Base-by-base conservation (phyloP, 1,140 invertebrate species). In the Nasonia giraulti region DNA sequence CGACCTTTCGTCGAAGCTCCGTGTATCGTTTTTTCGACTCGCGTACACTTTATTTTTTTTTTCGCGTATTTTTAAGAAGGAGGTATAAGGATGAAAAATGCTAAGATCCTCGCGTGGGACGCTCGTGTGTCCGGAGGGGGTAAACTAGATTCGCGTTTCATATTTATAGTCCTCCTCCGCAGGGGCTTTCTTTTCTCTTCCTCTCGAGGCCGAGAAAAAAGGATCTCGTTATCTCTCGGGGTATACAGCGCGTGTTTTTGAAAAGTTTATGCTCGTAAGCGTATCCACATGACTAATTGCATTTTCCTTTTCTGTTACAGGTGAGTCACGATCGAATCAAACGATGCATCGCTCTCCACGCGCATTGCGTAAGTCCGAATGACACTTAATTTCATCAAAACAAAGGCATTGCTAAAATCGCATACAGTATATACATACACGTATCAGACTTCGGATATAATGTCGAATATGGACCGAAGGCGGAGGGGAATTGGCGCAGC, bases 251-350 rank as follows among this genome's bases (percentile, higher is more conserved):
- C 14, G 4, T 3, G 27, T 27, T 27, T 44, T 44, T 14, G 6
- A 62, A n/a, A 62, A 62, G 17, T 62, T 62, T 6, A 62, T 62
- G 17, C 27, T 33, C 17, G 14, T 20, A 6, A 40, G 20, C 2
- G n/a, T 11, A 44, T 76, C 3, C 44, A 44, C 23, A 78, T 6
- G 33, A 55, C 14, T 55, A 44, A 77, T 55, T 6, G 31, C n/a
- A 77, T 77, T 66, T 14, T 55, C 55, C 33, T 17, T 80, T 80
- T 80, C 27, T 80, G 79, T 80, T 80, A 7, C 40, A 80, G 79
- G 79, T 80, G 23, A 80, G 79, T 80, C 27, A 27, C 8, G 17
- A 55, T 1, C 23, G 12, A 2, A 12, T 20, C 3, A 62, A 20
- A 17, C 14, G 20, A 62, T 17, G 55, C 12, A 17, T 20, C 55